Percentiles rank a stretch among this genome's conserved stretches.
These are phyloP conservation scores for Phaonia tiefii DNA, from an alignment of 2,888 invertebrate species.

Conservation along the genomic window DNA sequence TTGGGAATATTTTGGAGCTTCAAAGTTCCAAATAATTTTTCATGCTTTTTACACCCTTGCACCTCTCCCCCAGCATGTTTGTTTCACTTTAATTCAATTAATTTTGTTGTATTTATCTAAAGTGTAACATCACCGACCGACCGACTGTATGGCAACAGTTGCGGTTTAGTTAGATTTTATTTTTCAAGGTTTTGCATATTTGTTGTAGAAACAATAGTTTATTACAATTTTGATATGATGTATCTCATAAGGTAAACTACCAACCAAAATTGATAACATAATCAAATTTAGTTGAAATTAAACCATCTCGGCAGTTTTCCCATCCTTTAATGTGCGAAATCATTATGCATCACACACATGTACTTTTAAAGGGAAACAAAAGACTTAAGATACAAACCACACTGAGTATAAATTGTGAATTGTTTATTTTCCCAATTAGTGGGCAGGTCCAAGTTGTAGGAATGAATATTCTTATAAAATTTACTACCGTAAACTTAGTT, in stretches of 20 bases:
- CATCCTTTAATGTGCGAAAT: neutral
- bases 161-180: constrained; percentile 5
- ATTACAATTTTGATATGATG: neutral
- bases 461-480: too few species aligned
- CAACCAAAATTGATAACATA: constrained; percentile 2
- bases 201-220: neutral
- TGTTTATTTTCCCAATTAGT: too few species aligned
- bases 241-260: too few species aligned
- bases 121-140: neutral
- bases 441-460: too few species aligned
- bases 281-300: too few species aligned
- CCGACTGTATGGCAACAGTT: constrained; percentile 9
- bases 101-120: neutral
- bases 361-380: neutral
- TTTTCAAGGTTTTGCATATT: neutral
- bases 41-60: constrained; percentile 1
- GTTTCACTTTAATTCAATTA: constrained; percentile 20
- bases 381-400: neutral
- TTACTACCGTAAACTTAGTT: neutral
- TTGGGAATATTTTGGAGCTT: neutral
- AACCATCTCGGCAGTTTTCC: too few species aligned
- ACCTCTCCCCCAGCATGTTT: too few species aligned
- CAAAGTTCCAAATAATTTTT: constrained; percentile 15
- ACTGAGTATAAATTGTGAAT: too few species aligned
- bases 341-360: too few species aligned